Evolutionary conservation across 2,113 vertebrate species (phyloP).

Genomic region (Fregetta grallaria): DNA sequence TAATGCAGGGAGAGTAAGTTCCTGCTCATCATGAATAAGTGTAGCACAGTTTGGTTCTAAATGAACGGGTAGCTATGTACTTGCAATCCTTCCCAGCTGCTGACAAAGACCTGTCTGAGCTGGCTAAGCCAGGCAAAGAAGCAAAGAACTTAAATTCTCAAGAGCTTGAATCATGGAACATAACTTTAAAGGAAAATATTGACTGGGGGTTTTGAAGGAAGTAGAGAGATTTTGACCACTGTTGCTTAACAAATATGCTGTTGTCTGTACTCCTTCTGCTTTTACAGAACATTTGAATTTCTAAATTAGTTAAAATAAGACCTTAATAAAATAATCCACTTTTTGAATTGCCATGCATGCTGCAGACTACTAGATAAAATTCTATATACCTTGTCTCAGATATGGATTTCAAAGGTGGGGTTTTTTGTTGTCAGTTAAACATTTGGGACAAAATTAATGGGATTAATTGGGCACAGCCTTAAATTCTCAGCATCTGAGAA

Average conservation of each 20-base stretch:
- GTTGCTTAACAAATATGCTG: neutral
- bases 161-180: slow-evolving; percentile 18
- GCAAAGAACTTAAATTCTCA: slow-evolving; percentile 18
- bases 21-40: neutral
- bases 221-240: neutral
- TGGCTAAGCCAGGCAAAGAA: neutral
- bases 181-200: slow-evolving; percentile 18
- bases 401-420: neutral
- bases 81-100: neutral
- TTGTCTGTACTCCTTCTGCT: neutral
- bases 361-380: neutral
- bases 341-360: neutral
- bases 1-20: neutral
- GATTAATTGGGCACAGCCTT: neutral
- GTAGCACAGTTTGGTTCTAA: neutral
- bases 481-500: neutral
- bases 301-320: neutral
- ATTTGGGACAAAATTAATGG: neutral
- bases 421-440: neutral
- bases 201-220: neutral
- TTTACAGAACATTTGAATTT: neutral
- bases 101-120: slow-evolving; percentile 23
- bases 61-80: neutral
- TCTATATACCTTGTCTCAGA: neutral
- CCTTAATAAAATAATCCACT: neutral